Evolutionary conservation across 2,888 invertebrate genomes (phyloP), one percentile per base, ranked within the genome.

Genomic region (Lutraria lutraria): DNA sequence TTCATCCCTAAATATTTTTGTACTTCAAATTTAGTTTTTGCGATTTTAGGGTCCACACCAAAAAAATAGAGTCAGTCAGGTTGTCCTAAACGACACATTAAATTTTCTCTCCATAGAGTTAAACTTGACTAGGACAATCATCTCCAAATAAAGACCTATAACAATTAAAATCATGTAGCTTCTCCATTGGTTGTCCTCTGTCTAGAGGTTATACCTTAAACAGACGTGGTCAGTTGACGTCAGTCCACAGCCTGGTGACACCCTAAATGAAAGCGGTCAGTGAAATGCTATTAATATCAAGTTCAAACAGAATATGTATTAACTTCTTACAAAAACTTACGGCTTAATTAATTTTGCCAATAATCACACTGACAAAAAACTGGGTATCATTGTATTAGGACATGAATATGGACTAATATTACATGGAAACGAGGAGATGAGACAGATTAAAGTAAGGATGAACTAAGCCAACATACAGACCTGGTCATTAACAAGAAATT

Each of bases 401-500:
- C 63, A 60, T 68, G n/a, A 68, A 3, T 25, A 60, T 68, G 25
- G n/a, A 25, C 25, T 68, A 25, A 68, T 68, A n/a, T 68, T 68
- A 25, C 63, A 68, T 16, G 56, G 56, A 15, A 3, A n/a, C 25
- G n/a, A 12, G 25, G 8, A 8, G 43, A 25, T 68, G 12, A 68
- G 63, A 68, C 25, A n/a, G 25, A 68, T 68, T n/a, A 68, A 68
- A 25, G 60, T 68, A 25, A 12, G 25, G 25, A 68, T 68, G 63
- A 68, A 68, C 63, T 68, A 68, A 68, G n/a, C 63, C 21, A 25
- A 68, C 63, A 12, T 25, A 68, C n/a, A n/a, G 63, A 68, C 63
- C 63, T 31, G 19, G 63, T 83, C 83, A 83, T 83, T 83, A 63
- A 63, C 83, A 13, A n/a, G 34, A 63, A 63, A 83, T 83, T 83